phyloP scores from a whole-genome alignment of 2,113 vertebrate species.

The Platichthys flesus region DNA sequence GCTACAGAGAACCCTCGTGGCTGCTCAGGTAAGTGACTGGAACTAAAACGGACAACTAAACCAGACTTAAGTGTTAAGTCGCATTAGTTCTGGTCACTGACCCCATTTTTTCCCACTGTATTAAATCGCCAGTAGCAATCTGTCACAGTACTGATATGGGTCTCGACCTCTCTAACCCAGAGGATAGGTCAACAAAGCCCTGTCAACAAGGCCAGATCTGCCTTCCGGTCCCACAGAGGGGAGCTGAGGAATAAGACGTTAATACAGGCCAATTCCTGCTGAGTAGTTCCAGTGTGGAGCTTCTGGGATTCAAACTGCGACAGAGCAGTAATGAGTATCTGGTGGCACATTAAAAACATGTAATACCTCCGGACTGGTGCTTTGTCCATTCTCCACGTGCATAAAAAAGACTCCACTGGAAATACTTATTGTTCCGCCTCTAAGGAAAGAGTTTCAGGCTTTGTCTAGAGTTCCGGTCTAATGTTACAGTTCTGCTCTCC shows the following conservation, averaged over 20 bases:
- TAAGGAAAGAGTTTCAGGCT: constrained; percentile 47
- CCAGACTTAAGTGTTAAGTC: not conserved
- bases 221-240: constrained; percentile 39
- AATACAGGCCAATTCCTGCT: constrained; percentile 41
- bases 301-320: constrained; percentile 19
- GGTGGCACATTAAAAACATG: constrained; percentile 7
- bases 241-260: constrained; percentile 34
- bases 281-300: constrained; percentile 15
- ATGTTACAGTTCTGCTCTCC: constrained; percentile 59
- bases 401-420: not conserved
- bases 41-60: not conserved
- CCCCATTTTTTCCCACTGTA: constrained; percentile 7
- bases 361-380: not conserved
- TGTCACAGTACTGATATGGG: constrained; percentile 50
- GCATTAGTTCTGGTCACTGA: constrained; percentile 16
- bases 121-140: constrained; percentile 44
- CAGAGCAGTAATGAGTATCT: constrained; percentile 10
- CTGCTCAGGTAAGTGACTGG: constrained; percentile 83
- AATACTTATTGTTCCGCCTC: constrained; percentile 1
- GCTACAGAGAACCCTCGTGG: constrained; percentile 83
- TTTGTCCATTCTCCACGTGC: not conserved
- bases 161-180: constrained; percentile 39
- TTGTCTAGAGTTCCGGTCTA: constrained; percentile 62
- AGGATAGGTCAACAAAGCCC: constrained; percentile 58
- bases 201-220: constrained; percentile 50